Conservation (phyloP, 2,888 invertebrate species). For the Lacanobia wlatinum region DNA sequence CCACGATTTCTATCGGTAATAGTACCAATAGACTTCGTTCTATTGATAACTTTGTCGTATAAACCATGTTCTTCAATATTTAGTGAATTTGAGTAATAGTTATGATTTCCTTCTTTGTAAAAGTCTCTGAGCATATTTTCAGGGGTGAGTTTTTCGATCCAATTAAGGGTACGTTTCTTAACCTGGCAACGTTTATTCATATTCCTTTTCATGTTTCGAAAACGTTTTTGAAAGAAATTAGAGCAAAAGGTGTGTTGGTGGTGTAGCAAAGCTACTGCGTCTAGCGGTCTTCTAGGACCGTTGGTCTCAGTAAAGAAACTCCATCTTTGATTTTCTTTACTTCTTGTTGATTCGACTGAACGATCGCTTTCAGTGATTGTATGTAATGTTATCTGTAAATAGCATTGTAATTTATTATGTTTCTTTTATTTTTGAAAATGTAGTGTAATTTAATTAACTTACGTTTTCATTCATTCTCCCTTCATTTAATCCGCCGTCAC, state of each 20-base stretch:
- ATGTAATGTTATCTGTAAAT: constrained; percentile 36
- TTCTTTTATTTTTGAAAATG: background rate
- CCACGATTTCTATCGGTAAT: constrained; percentile 44
- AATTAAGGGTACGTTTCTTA: constrained; percentile 38
- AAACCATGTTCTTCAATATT: constrained; percentile 8
- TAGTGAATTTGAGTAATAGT: constrained; percentile 19
- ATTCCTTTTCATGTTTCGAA: constrained; percentile 24
- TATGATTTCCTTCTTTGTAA: background rate
- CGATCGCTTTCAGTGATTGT: background rate
- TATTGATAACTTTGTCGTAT: constrained; percentile 4
- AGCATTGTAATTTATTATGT: background rate
- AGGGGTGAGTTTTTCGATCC: constrained; percentile 36
- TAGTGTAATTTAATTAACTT: constrained; percentile 6
- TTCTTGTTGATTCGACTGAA: background rate
- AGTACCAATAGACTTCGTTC: constrained; percentile 47
- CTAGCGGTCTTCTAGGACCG: background rate
- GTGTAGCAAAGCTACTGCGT: constrained; percentile 21
- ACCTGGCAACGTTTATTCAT: constrained; percentile 16
- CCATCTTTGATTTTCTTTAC: constrained; percentile 28
- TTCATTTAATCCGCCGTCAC: constrained; percentile 58
- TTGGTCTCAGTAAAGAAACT: constrained; percentile 12
- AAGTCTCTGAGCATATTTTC: constrained; percentile 2
- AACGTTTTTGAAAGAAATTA: constrained; percentile 13
- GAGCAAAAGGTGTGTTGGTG: background rate
- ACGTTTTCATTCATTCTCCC: constrained; percentile 30